Conservation (phyloP, 1,140 invertebrate species). For the Bombyx mandarina region DNA sequence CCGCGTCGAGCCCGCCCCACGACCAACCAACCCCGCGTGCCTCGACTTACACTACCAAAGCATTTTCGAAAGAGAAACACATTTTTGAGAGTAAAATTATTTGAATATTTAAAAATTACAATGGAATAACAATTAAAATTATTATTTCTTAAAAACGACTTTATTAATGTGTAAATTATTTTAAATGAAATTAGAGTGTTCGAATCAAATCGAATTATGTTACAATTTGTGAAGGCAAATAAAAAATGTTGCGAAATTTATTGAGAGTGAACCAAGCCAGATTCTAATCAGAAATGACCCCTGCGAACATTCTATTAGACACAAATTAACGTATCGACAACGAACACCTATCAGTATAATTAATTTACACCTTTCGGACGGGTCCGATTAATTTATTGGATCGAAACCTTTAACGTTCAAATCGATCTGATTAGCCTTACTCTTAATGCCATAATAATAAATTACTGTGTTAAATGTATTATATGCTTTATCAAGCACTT, state of each 20-base stretch:
- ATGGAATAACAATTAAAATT: too few relatives aligned
- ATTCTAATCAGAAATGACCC: slow-evolving; percentile 2
- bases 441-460: too few relatives aligned
- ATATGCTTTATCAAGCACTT: too few relatives aligned
- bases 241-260: too few relatives aligned
- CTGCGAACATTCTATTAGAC: slow-evolving; percentile 34
- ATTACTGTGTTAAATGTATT: too few relatives aligned
- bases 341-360: slow-evolving; percentile 38
- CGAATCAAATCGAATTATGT: too few relatives aligned
- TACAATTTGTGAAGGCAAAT: too few relatives aligned
- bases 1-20: slow-evolving; percentile 33
- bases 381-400: slow-evolving; percentile 28
- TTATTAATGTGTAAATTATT: too few relatives aligned
- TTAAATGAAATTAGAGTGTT: too few relatives aligned
- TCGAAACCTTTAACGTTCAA: slow-evolving; percentile 19
- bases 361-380: slow-evolving; percentile 44
- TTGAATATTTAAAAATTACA: too few relatives aligned
- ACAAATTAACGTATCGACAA: slow-evolving; percentile 29
- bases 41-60: slow-evolving; percentile 29
- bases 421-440: too few relatives aligned
- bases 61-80: slow-evolving; percentile 38
- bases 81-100: slow-evolving; percentile 3
- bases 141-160: too few relatives aligned
- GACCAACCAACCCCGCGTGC: slow-evolving; percentile 32
- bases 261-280: background rate